Conservation (phyloP, 2,113 vertebrate species). For the Plecturocebus donacophilus region DNA sequence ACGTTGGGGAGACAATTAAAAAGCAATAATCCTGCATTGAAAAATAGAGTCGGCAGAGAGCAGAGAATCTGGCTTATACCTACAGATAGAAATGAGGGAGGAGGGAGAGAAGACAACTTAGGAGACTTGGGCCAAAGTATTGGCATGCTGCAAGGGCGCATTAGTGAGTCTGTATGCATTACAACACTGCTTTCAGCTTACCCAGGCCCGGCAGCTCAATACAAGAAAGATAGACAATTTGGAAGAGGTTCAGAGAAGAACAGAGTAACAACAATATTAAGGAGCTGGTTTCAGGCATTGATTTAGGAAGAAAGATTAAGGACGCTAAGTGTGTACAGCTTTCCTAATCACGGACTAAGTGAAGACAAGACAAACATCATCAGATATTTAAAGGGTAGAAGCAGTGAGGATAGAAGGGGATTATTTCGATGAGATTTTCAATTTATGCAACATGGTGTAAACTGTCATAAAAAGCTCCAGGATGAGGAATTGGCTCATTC, state of each 20-base stretch:
- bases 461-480: not conserved
- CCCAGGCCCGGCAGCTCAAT: not conserved
- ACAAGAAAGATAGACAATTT: not conserved
- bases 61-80: not conserved
- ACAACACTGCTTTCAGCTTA: not conserved
- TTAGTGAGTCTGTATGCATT: not conserved
- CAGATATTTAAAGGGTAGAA: not conserved
- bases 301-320: slow-evolving; percentile 66
- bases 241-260: slow-evolving; percentile 64
- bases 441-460: not conserved
- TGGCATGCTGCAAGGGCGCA: accelerated
- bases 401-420: slow-evolving; percentile 48
- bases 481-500: not conserved
- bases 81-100: not conserved
- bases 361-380: slow-evolving; percentile 12
- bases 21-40: not conserved
- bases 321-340: slow-evolving; percentile 25
- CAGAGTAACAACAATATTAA: not conserved
- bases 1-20: not conserved
- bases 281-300: slow-evolving; percentile 38
- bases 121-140: not conserved
- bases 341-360: slow-evolving; percentile 51
- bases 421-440: slow-evolving; percentile 20
- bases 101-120: too few relatives aligned
- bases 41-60: not conserved